phyloP scores from a whole-genome alignment of 2,797 vertebrate species.

The Ambastaia sidthimunki region DNA sequence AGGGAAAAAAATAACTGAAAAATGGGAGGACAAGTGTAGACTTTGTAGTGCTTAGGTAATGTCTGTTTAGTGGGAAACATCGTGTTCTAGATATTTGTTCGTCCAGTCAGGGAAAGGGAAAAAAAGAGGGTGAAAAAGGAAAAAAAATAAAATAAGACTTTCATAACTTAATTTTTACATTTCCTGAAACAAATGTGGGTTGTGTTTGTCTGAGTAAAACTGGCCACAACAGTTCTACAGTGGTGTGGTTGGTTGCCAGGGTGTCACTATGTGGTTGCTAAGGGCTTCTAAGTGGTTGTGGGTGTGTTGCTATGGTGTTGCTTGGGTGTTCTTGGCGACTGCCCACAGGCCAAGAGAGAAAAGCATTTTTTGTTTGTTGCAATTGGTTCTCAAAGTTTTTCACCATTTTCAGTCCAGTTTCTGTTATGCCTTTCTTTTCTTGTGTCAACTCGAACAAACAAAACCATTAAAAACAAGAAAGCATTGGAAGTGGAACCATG shows the following conservation, averaged over 20 bases:
- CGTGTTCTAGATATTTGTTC: slow-evolving; percentile 54
- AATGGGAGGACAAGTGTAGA: slow-evolving; percentile 49
- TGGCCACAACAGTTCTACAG: background rate
- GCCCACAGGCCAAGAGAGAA: background rate
- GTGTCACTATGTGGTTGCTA: background rate
- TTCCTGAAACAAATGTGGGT: slow-evolving; percentile 4
- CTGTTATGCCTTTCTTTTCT: background rate
- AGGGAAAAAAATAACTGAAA: slow-evolving; percentile 1
- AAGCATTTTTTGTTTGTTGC: background rate
- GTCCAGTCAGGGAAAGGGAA: slow-evolving; percentile 35
- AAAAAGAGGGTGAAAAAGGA: background rate
- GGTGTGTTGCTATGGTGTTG: background rate
- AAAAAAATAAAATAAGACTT: background rate
- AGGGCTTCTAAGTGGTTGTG: background rate
- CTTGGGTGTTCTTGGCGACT: background rate
- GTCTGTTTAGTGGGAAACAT: slow-evolving; percentile 72
- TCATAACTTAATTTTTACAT: slow-evolving; percentile 10
- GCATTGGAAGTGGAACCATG: slow-evolving; percentile 27
- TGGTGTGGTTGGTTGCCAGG: background rate
- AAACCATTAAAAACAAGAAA: slow-evolving; percentile 43
- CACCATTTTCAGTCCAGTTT: background rate
- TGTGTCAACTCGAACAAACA: background rate
- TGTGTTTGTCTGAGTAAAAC: background rate
- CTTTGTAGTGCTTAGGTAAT: slow-evolving; percentile 72
- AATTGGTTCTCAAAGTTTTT: background rate